Conservation (phyloP, 2,888 invertebrate species). For the Caenorhabditis sp. region DNA sequence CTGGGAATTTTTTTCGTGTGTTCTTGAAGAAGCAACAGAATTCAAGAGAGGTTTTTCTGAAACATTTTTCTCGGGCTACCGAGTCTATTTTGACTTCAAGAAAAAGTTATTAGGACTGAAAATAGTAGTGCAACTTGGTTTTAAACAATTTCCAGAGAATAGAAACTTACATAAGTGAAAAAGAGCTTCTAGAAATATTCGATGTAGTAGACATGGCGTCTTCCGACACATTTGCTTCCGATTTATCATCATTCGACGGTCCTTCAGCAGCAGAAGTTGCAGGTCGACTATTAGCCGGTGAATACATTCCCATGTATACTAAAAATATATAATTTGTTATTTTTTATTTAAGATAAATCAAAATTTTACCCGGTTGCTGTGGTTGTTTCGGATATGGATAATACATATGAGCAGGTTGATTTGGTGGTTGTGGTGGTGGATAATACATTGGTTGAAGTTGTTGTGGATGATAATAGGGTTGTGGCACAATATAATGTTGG, state of each 20-base stretch:
- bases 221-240: constrained; percentile 14
- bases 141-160: too few relatives aligned
- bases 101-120: too few relatives aligned
- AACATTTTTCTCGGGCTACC: too few relatives aligned
- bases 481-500: constrained; percentile 55
- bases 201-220: constrained; percentile 37
- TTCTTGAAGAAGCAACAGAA: too few relatives aligned
- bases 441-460: constrained; percentile 49
- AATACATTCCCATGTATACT: constrained; percentile 26
- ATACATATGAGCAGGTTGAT: constrained; percentile 29
- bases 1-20: too few relatives aligned
- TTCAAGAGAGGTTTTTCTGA: too few relatives aligned
- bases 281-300: background rate
- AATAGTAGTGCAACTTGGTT: too few relatives aligned
- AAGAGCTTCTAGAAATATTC: constrained; percentile 38
- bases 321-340: background rate
- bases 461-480: constrained; percentile 51
- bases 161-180: constrained; percentile 6
- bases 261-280: background rate
- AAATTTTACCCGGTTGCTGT: background rate
- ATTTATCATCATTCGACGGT: background rate
- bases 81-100: too few relatives aligned
- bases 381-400: constrained; percentile 34
- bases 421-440: constrained; percentile 41
- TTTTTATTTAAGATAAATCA: background rate